Base-by-base conservation (phyloP, 2,113 vertebrate species). In the Speoplatyrhinus poulsoni region DNA sequence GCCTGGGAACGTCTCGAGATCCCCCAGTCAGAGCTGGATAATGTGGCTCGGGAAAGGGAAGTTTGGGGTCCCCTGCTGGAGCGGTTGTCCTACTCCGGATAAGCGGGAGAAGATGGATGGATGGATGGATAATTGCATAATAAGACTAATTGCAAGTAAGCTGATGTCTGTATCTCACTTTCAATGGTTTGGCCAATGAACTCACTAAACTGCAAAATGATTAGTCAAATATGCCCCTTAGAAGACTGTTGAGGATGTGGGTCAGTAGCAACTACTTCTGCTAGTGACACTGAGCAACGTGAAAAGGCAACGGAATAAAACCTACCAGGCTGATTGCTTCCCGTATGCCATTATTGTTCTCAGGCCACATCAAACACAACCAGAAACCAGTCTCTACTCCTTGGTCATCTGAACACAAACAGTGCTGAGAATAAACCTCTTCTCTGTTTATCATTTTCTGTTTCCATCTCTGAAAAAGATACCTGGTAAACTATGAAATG, bases 261-360 rank as follows among this genome's bases (percentile, higher is more conserved):
- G 46, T 49, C 46, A 19, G n/a, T 47, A 41, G 36, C 4, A 8
- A 6, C 5, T 41, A 41, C 36, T 13, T 54, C 64, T 58, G 62
- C 50, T 33, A 32, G 26, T 19, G 53, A 55, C 52, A 46, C 13
- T 4, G 19, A 58, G 4, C 36, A 32, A 55, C 8, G 47, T 13
- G 46, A 33, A 60, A 11, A 60, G 67, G 50, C 56, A 68, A 53
- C 55, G 33, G 19, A 50, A 19, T 32, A 8, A 52, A 12, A 50
- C 67, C 4, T 11, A 41, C 26, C 57, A 36, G 55, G 59, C 55
- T 49, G 41, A 68, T 60, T 60, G 32, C 49, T 69, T 69, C 58
- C 57, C 58, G 26, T 26, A 60, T 60, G 67, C 58, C 32, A n/a
- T 59, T 53, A 61, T 61, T 69, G 58, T 53, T 36, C 67, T 60